These are phyloP conservation scores for Gadopsis marmoratus DNA, from an alignment of 2,797 vertebrate species.

Conservation along the genomic window DNA sequence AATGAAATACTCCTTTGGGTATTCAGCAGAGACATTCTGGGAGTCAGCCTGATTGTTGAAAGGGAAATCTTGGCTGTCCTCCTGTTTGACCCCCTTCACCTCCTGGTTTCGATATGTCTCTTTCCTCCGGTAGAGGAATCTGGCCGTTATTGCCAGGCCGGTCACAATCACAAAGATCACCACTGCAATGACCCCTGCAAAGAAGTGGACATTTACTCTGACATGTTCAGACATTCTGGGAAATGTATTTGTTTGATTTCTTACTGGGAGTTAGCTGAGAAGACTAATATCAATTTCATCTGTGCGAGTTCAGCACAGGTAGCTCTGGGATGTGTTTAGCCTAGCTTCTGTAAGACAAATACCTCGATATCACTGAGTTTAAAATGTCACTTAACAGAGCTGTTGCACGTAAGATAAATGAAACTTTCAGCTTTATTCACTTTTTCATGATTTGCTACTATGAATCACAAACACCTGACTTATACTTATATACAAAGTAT, in stretches of 20 bases:
- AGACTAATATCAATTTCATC: neutral
- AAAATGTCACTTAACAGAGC: too few species aligned
- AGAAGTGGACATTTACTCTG: neutral
- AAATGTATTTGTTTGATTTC: neutral
- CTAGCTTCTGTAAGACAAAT: neutral
- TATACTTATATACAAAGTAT: neutral
- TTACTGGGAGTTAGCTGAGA: neutral
- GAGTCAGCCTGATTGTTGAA: constrained; percentile 89
- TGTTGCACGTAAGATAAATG: too few species aligned
- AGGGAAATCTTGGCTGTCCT: constrained; percentile 88
- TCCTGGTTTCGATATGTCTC: constrained; percentile 89
- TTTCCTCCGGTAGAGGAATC: constrained; percentile 90
- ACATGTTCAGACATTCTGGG: neutral
- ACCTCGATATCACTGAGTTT: too few species aligned
- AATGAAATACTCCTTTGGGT: constrained; percentile 96
- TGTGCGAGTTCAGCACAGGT: constrained; percentile 3
- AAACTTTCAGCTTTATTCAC: too few species aligned
- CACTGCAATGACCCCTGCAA: constrained; percentile 92
- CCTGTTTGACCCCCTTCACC: constrained; percentile 86
- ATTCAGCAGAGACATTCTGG: constrained; percentile 87
- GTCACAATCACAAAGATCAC: constrained; percentile 92
- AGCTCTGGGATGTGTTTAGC: neutral
- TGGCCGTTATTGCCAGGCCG: constrained; percentile 85
- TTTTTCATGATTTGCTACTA: too few species aligned
- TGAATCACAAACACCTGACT: neutral